Percentiles rank a stretch among this genome's conserved stretches.
Evolutionary conservation across 2,888 invertebrate genomes (phyloP).

Genomic region (Lasiommata megera): DNA sequence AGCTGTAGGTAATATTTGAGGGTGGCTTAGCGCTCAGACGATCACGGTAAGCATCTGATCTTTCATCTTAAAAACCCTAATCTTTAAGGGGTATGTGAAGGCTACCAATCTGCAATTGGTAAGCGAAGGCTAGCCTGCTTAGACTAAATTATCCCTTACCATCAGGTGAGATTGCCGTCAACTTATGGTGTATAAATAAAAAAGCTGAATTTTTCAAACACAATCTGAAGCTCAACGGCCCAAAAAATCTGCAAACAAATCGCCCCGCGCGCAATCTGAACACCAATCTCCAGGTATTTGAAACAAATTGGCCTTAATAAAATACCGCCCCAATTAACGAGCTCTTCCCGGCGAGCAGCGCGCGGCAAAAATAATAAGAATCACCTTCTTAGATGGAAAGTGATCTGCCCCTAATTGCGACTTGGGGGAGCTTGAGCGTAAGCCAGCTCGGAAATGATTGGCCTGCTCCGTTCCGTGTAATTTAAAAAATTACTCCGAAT

Average conservation of each 20-base stretch:
- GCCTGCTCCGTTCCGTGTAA: slow-evolving; percentile 17
- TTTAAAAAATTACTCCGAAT: slow-evolving; percentile 27
- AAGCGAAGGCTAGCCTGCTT: too few relatives aligned
- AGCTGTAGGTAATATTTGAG: too few relatives aligned
- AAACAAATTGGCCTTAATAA: slow-evolving; percentile 76
- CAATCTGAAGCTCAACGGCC: not conserved
- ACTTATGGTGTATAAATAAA: too few relatives aligned
- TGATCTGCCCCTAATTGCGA: slow-evolving; percentile 49
- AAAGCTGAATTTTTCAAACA: too few relatives aligned
- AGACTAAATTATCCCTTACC: too few relatives aligned
- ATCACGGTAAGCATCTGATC: too few relatives aligned
- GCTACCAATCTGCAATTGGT: too few relatives aligned
- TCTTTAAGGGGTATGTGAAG: too few relatives aligned
- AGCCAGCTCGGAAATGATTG: slow-evolving; percentile 25
- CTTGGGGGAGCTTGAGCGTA: slow-evolving; percentile 23
- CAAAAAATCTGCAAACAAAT: slow-evolving; percentile 47
- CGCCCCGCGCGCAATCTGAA: slow-evolving; percentile 43
- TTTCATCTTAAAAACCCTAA: too few relatives aligned
- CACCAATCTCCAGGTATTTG: slow-evolving; percentile 69
- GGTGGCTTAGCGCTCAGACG: too few relatives aligned
- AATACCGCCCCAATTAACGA: slow-evolving; percentile 75
- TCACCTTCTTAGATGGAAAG: slow-evolving; percentile 68
- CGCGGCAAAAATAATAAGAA: slow-evolving; percentile 69
- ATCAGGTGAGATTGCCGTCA: too few relatives aligned
- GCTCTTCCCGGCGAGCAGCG: slow-evolving; percentile 34